A percentile compares a stretch with the other conserved stretches of the same genome.
Evolutionary conservation across 1,140 invertebrate species (phyloP).

Genomic region (Megathymus violae): DNA sequence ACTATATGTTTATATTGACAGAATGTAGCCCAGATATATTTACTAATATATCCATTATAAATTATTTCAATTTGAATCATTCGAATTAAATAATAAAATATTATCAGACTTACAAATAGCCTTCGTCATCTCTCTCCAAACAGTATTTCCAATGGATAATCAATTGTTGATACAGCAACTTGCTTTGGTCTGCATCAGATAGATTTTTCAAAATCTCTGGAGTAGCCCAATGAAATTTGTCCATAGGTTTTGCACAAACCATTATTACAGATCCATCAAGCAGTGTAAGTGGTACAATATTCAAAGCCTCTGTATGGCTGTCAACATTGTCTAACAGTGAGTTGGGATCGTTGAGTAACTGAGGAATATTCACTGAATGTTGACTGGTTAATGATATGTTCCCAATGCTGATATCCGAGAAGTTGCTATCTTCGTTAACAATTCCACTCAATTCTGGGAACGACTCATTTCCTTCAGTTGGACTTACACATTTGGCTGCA

Average conservation of each 20-base stretch:
- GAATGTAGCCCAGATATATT: too few relatives aligned
- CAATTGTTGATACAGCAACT: constrained; percentile 54
- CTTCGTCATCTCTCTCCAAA: constrained; percentile 52
- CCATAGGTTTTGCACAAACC: constrained; percentile 45
- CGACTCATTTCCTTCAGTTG: background rate
- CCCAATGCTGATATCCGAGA: constrained; percentile 50
- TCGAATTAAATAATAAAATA: constrained; percentile 25
- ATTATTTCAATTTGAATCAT: too few relatives aligned
- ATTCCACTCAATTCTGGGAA: constrained; percentile 43
- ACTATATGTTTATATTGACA: too few relatives aligned
- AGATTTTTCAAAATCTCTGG: constrained; percentile 46
- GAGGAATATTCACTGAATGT: constrained; percentile 28
- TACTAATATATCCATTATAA: too few relatives aligned
- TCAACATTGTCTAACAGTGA: constrained; percentile 46
- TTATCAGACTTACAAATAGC: constrained; percentile 66
- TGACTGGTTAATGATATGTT: constrained; percentile 47
- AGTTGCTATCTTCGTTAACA: constrained; percentile 56
- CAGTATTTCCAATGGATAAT: constrained; percentile 62
- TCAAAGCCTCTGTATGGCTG: constrained; percentile 40
- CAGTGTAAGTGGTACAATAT: constrained; percentile 35
- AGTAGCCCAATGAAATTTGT: constrained; percentile 55
- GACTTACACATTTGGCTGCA: background rate
- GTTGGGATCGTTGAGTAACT: constrained; percentile 12
- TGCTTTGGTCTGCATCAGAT: constrained; percentile 35
- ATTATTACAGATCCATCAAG: constrained; percentile 44